Base-by-base conservation (phyloP, 2,113 vertebrate species). In the Cettia cetti region DNA sequence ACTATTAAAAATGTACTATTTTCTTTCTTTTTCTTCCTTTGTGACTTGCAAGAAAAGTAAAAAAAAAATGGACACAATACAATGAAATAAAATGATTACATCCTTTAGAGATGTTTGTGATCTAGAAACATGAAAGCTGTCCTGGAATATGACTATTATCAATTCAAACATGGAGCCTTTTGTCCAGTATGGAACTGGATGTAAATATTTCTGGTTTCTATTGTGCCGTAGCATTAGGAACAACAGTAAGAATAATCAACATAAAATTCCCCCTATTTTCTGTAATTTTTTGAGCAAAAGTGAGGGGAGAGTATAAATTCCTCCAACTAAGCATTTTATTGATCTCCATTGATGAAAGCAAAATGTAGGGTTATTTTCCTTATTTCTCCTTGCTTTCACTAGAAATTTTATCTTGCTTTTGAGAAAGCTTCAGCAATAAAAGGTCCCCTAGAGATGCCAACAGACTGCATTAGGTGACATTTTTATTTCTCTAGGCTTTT, bases 121-220 rank as follows among this genome's bases (percentile, higher is more conserved):
- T 92, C 30, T 66, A 66, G 30, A 93, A 93, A 86, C 11, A 89
- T 57, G 59, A 84, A 81, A 87, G 37, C 30, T 72, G 22, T 42
- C 69, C 69, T 56, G 57, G 24, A 65, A 56, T 64, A 71, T 37
- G 18, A 57, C 24, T 75, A 79, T 50, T 40, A 89, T 7, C 40
- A 79, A 92, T 61, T 86, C 82, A 92, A 89, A 71, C 31, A 71
- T 27, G 7, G 16, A 84, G 61, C 19, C 40, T 87, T 82, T 92
- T 37, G 30, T 69, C 40, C 57, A 69, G n/a, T n/a, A 85, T 79
- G 40, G 45, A 69, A 75, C 70, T 76, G 26, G 66, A 64, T 72
- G 64, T 82, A 96, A 89, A 78, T 76, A 89, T 89, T 92, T 91
- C 72, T 94, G 20, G 8, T 68, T 86, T 91, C 56, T 87, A 15